Conservation (phyloP, 2,888 invertebrate species). For the Steromphala cineraria region DNA sequence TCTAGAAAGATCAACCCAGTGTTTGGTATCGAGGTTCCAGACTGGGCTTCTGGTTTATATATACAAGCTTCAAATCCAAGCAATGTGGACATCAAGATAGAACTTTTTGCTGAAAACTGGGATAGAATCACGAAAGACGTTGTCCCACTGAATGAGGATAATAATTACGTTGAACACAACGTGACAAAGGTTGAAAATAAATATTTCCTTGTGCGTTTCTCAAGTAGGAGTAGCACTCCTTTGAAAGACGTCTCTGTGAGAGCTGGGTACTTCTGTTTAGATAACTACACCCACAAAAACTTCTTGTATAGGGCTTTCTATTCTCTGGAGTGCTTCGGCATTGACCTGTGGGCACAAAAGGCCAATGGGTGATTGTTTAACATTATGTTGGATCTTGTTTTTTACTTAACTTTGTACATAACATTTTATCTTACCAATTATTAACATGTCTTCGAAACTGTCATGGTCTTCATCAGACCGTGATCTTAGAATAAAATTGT, state of each 20-base stretch:
- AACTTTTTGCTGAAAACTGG: not conserved
- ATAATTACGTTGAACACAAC: not conserved
- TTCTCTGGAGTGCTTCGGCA: not conserved
- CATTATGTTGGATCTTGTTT: too few species aligned
- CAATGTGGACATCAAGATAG: not conserved
- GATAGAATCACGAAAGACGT: not conserved
- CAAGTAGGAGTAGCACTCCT: not conserved
- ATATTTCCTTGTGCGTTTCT: not conserved
- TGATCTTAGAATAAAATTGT: too few species aligned
- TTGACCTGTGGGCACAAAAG: too few species aligned
- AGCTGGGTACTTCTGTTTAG: not conserved
- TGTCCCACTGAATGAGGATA: not conserved
- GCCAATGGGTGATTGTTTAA: too few species aligned
- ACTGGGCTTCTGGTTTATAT: constrained; percentile 28
- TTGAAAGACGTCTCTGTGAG: not conserved
- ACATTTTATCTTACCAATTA: too few species aligned
- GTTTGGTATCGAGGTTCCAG: constrained; percentile 37
- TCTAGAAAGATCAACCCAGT: constrained; percentile 34
- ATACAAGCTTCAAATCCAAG: not conserved
- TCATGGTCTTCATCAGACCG: too few species aligned
- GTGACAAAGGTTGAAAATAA: not conserved
- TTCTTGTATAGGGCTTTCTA: constrained; percentile 1
- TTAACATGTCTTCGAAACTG: too few species aligned
- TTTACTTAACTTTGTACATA: too few species aligned
- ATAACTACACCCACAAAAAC: not conserved